These are phyloP conservation scores for Cyrtodaria siliqua DNA, from an alignment of 2,888 invertebrate genomes.

Conservation along the genomic window DNA sequence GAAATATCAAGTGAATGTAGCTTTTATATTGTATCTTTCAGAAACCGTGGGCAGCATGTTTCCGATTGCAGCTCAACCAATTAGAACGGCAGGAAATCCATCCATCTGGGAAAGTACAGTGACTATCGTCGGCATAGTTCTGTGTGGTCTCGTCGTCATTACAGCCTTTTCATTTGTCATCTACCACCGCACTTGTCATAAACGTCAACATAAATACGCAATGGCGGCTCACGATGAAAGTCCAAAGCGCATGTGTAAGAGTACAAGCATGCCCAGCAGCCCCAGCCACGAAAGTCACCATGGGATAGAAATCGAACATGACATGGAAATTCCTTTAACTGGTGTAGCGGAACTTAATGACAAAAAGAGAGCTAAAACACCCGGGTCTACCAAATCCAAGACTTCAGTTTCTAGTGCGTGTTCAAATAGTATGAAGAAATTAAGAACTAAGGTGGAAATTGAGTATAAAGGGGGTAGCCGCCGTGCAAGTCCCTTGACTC, in stretches of 20 bases:
- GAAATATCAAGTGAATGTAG: background rate
- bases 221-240: slow-evolving; percentile 77
- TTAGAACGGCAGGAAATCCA: slow-evolving; percentile 21
- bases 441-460: slow-evolving; percentile 70
- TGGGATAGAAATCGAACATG: slow-evolving; percentile 73
- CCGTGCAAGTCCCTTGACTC: slow-evolving; percentile 68
- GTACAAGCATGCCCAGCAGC: slow-evolving; percentile 72
- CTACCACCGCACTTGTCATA: slow-evolving; percentile 75
- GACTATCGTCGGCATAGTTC: slow-evolving; percentile 81
- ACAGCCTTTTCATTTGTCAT: slow-evolving; percentile 76
- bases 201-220: slow-evolving; percentile 76
- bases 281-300: slow-evolving; percentile 70
- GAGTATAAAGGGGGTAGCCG: slow-evolving; percentile 53
- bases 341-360: slow-evolving; percentile 49
- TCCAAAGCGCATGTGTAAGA: slow-evolving; percentile 74
- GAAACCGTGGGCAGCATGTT: background rate
- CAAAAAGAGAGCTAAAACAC: slow-evolving; percentile 57
- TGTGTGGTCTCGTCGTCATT: slow-evolving; percentile 79
- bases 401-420: slow-evolving; percentile 64
- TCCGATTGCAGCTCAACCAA: slow-evolving; percentile 38
- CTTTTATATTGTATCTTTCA: background rate
- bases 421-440: slow-evolving; percentile 59
- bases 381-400: slow-evolving; percentile 76
- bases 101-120: slow-evolving; percentile 80
- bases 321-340: slow-evolving; percentile 80